phyloP scores from a whole-genome alignment of 2,888 invertebrate species.

The Phlogophora meticulosa region DNA sequence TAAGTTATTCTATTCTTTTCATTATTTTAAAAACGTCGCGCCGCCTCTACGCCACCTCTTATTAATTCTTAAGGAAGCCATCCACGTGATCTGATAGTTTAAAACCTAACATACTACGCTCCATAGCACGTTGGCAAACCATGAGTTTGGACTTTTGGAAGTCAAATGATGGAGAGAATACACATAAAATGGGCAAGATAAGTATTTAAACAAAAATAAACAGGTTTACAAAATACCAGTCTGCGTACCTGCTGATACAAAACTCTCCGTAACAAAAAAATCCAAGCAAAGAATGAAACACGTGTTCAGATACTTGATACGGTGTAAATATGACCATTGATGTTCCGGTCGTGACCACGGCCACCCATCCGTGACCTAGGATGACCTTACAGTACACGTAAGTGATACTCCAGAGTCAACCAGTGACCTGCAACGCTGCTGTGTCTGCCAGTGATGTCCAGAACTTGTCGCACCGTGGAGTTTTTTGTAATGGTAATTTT shows the following conservation, averaged over 20 bases:
- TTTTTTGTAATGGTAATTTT: not conserved
- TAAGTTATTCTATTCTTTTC: too few relatives aligned
- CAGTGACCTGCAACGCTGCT: conserved; percentile 43
- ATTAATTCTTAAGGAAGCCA: too few relatives aligned
- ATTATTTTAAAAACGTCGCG: too few relatives aligned
- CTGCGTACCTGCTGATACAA: not conserved
- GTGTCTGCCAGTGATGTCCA: conserved; percentile 12
- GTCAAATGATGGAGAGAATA: too few relatives aligned
- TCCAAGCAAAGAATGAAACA: conserved; percentile 38
- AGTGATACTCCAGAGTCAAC: conserved; percentile 35
- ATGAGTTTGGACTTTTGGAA: too few relatives aligned
- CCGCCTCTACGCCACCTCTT: too few relatives aligned
- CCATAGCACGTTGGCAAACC: too few relatives aligned
- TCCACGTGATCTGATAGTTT: too few relatives aligned
- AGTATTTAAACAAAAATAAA: not conserved
- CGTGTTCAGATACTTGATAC: conserved; percentile 49
- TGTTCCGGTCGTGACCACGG: conserved; percentile 48
- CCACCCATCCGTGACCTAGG: conserved; percentile 48
- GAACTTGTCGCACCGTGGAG: not conserved
- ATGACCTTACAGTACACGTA: conserved; percentile 37
- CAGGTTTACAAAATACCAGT: not conserved
- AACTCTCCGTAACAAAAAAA: conserved; percentile 15
- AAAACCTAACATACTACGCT: too few relatives aligned
- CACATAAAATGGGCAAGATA: too few relatives aligned
- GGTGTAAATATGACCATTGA: conserved; percentile 38